Evolutionary conservation across 2,113 vertebrate genomes (phyloP), one percentile per base, ranked within the genome.

Genomic region (Corythornis cristatus): DNA sequence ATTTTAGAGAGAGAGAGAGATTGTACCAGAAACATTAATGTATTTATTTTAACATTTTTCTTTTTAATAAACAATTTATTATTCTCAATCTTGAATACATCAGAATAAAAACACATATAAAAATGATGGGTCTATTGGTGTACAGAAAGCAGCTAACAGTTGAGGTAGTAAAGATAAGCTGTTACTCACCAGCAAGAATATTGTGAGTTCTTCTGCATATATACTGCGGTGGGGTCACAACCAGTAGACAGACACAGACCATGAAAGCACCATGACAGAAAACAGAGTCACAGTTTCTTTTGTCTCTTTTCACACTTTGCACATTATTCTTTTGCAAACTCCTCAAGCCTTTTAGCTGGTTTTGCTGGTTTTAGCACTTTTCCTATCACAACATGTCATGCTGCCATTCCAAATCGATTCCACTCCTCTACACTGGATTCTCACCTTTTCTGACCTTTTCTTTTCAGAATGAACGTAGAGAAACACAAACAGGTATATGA

Each of bases 241-340:
- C 5, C 31, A n/a, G 61, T 0, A 0, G 9, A 33, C 2, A 2
- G 67, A 65, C 66, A 42, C 10, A 50, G 54, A 42, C 62, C 53
- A 50, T 17, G 61, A 92, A 86, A 92, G 40, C 76, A 54, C 40
- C 0, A 0, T 68, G 66, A 68, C 21, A 76, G 45, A 12, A 89
- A 42, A 4, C 48, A 87, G 40, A 91, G 29, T 33, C 42, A 9
- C 2, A 5, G 33, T 31, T 93, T 85, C 78, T 85, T 89, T 93
- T 92, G 84, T 83, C 45, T 91, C 61, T 93, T 95, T 92, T 85
- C 42, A 73, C 81, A 73, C 66, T 89, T 93, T n/a, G 10, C 66
- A 70, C 45, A 50, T 58, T 37, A 53, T 58, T 31, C 58, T 91
- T 89, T 85, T 83, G 68, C 8, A 93, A 89, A 87, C 29, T 15